Conservation (phyloP, 2,888 invertebrate genomes). For the Drosophila nigricruria region DNA sequence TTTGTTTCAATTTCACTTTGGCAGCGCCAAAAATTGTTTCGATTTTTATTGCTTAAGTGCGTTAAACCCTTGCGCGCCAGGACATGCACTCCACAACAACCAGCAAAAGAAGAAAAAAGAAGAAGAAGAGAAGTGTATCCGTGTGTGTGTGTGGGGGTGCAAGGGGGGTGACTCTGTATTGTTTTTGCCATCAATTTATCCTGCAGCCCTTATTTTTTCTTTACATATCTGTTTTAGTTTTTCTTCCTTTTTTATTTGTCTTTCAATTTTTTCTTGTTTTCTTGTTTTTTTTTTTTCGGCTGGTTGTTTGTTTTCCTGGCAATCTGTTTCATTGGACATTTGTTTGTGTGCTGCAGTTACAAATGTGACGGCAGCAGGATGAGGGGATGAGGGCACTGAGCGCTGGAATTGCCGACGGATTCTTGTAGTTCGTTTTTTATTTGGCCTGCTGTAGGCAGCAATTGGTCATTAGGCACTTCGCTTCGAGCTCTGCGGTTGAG, state of each 20-base stretch:
- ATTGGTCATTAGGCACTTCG: slow-evolving; percentile 74
- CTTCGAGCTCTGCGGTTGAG: slow-evolving; percentile 41
- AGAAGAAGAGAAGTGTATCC: not conserved
- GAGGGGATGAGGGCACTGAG: not conserved
- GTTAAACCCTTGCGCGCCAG: slow-evolving; percentile 75
- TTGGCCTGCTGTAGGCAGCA: slow-evolving; percentile 56
- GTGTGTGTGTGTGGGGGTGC: not conserved
- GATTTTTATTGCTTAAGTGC: slow-evolving; percentile 82
- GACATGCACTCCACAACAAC: slow-evolving; percentile 50
- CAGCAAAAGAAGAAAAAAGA: not conserved
- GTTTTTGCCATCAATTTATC: slow-evolving; percentile 74
- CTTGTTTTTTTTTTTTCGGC: slow-evolving; percentile 24
- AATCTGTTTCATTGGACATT: slow-evolving; percentile 79
- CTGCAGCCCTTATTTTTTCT: slow-evolving; percentile 51
- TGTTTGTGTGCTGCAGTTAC: slow-evolving; percentile 68
- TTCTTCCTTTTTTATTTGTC: slow-evolving; percentile 14
- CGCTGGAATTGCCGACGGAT: not conserved
- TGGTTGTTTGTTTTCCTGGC: slow-evolving; percentile 64
- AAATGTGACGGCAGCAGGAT: slow-evolving; percentile 38
- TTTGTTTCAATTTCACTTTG: slow-evolving; percentile 79
- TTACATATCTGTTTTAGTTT: slow-evolving; percentile 33
- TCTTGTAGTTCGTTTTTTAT: slow-evolving; percentile 34
- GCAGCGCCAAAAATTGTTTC: slow-evolving; percentile 77
- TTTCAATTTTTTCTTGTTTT: slow-evolving; percentile 9
- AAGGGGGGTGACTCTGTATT: slow-evolving; percentile 33